Evolutionary conservation across 2,888 invertebrate species (phyloP), one percentile per base, ranked within the genome.

Genomic region (Aleiodes testaceus): DNA sequence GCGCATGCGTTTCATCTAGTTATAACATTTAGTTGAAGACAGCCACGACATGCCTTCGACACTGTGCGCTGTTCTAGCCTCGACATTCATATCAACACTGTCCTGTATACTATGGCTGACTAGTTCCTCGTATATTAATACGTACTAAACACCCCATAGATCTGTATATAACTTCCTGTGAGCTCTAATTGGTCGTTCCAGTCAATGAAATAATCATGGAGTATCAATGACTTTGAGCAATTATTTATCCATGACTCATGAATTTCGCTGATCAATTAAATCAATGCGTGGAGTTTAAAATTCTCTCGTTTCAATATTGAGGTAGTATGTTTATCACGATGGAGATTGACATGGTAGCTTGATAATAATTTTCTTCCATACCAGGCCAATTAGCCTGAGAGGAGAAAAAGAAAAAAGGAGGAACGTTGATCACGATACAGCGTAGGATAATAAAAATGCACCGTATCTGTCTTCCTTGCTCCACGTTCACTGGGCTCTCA

Each of bases 91-190:
- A 69, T 71, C 59, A 12, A 22, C 73, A 75, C 36, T 2, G 36
- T 74, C 73, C 76, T 75, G 70, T 50, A 50, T 47, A 66, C 80
- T 78, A 79, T 83, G 81, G 79, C 81, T 77, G 81, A 78, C 80
- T 80, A 78, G 79, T 77, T 79, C 42, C 36, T 59, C 59, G 59
- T 5, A 81, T 78, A 79, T 85, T 87, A 86, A 85, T 85, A 84
- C 84, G 80, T 82, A 84, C 83, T 86, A 86, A 86, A 86, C 87
- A 86, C 86, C 83, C 84, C 81, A 82, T 86, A 81, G 81, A 73
- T 78, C 77, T 77, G 72, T 73, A 72, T 76, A 76, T 79, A 76
- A 59, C 42, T 42, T 36, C 75, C 74, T 78, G 78, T 78, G 78
- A 77, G 79, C 80, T 83, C 79, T 72, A 80, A 80, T 36, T 77